phyloP scores from a whole-genome alignment of 1,140 invertebrate genomes.

The Drosophila rufa region DNA sequence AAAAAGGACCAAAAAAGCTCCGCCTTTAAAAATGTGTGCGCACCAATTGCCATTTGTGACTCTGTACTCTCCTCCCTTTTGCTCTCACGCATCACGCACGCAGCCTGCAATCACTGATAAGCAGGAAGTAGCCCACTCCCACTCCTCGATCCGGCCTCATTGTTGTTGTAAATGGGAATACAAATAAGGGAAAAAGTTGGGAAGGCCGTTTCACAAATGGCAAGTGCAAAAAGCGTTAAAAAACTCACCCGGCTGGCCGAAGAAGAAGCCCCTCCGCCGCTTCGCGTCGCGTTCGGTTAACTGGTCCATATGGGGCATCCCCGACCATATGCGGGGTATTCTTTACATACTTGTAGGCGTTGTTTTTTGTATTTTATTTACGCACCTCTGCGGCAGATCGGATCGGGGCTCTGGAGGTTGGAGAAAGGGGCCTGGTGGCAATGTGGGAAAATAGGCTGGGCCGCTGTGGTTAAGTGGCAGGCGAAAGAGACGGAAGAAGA shows the following conservation, averaged over 20 bases:
- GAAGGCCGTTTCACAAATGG: slow-evolving; percentile 73
- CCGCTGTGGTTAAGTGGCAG: slow-evolving; percentile 60
- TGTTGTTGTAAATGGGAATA: slow-evolving; percentile 72
- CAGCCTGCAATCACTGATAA: slow-evolving; percentile 66
- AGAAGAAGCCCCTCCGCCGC: slow-evolving; percentile 42
- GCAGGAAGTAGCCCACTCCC: slow-evolving; percentile 46
- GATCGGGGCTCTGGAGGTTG: not conserved
- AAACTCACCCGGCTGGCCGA: slow-evolving; percentile 48
- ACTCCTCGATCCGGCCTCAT: not conserved
- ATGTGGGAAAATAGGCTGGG: slow-evolving; percentile 13
- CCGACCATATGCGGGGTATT: slow-evolving; percentile 72
- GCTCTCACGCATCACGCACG: slow-evolving; percentile 65
- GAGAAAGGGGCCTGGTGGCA: not conserved
- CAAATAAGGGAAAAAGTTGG: slow-evolving; percentile 54
- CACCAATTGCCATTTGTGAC: slow-evolving; percentile 84
- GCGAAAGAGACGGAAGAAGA: slow-evolving; percentile 8
- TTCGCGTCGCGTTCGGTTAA: slow-evolving; percentile 44
- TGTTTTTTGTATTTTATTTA: slow-evolving; percentile 70
- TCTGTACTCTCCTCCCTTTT: slow-evolving; percentile 81
- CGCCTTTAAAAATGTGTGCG: slow-evolving; percentile 84
- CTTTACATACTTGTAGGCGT: slow-evolving; percentile 80
- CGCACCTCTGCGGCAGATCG: slow-evolving; percentile 55
- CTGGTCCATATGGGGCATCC: slow-evolving; percentile 71
- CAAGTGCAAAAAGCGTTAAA: slow-evolving; percentile 75
- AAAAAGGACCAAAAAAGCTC: slow-evolving; percentile 85